phyloP scores from a whole-genome alignment of 1,140 invertebrate genomes.

The Drosophila serrata region DNA sequence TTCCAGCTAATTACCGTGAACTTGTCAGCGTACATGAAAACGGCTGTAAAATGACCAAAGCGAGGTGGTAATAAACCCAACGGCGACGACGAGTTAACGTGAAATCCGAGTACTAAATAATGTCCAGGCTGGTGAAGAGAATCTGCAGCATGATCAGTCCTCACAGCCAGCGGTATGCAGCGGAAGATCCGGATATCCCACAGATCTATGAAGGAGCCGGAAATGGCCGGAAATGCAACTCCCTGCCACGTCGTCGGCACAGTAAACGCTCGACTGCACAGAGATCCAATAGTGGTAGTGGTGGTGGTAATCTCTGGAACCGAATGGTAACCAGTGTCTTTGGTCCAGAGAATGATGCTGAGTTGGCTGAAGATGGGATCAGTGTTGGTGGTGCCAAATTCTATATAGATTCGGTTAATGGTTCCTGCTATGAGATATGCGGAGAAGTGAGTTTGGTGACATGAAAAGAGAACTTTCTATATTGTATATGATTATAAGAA shows the following conservation, averaged over 20 bases:
- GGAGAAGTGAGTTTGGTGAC: slow-evolving; percentile 37
- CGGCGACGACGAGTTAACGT: slow-evolving; percentile 36
- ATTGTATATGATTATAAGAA: background rate
- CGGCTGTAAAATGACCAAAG: slow-evolving; percentile 43
- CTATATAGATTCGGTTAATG: slow-evolving; percentile 61
- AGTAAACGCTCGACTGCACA: slow-evolving; percentile 9
- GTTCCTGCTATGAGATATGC: slow-evolving; percentile 35
- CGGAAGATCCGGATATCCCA: slow-evolving; percentile 13
- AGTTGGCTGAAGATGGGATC: slow-evolving; percentile 4
- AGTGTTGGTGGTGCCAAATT: slow-evolving; percentile 33
- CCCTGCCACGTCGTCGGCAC: slow-evolving; percentile 52
- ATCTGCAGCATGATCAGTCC: slow-evolving; percentile 69
- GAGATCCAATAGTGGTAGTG: slow-evolving; percentile 6
- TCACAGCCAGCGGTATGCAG: slow-evolving; percentile 28
- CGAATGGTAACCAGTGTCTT: slow-evolving; percentile 58
- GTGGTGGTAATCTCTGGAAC: slow-evolving; percentile 41
- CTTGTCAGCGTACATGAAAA: slow-evolving; percentile 52
- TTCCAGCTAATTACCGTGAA: slow-evolving; percentile 70
- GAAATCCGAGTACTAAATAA: slow-evolving; percentile 40
- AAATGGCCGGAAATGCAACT: slow-evolving; percentile 39
- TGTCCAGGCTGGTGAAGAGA: slow-evolving; percentile 69
- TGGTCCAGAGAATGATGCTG: slow-evolving; percentile 6
- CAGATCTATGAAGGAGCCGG: slow-evolving; percentile 1
- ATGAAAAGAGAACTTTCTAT: background rate
- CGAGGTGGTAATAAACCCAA: slow-evolving; percentile 27